These are phyloP conservation scores for Ametastegia equiseti DNA, from an alignment of 2,888 invertebrate species.

Conservation along the genomic window DNA sequence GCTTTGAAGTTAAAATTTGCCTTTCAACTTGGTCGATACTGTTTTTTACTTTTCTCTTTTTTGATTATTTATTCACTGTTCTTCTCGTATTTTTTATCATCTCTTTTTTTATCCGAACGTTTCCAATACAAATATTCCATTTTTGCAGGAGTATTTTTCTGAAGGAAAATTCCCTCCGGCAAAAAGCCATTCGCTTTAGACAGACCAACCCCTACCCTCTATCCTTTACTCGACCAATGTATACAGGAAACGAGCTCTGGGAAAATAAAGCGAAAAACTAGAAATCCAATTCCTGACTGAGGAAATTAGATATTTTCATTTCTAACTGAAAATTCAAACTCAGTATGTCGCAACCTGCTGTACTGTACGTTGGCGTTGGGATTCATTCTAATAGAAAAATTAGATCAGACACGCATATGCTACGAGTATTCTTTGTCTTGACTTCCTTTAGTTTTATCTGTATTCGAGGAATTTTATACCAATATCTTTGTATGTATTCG, in stretches of 20 bases:
- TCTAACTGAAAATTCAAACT: background rate
- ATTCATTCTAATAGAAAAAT: too few relatives aligned
- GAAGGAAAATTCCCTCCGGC: conserved; percentile 6
- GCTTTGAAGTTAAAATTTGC: background rate
- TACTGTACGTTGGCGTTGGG: too few relatives aligned
- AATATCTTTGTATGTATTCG: background rate
- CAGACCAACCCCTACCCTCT: background rate
- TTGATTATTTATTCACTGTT: too few relatives aligned
- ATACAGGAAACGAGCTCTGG: conserved; percentile 1
- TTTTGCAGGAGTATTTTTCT: background rate
- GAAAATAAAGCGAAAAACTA: background rate
- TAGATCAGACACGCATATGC: too few relatives aligned
- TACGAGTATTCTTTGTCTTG: too few relatives aligned
- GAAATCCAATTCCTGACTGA: background rate
- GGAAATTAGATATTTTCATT: background rate
- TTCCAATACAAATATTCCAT: conserved; percentile 15
- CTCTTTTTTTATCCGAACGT: too few relatives aligned
- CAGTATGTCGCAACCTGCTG: too few relatives aligned
- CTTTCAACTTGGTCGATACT: background rate
- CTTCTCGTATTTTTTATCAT: too few relatives aligned
- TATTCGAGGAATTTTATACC: background rate
- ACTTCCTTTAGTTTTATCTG: too few relatives aligned
- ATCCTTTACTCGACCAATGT: too few relatives aligned
- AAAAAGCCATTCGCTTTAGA: background rate
- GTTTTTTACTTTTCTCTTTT: background rate